phyloP scores from a whole-genome alignment of 2,113 vertebrate species.

The Boulengeromyrus knoepffleri region DNA sequence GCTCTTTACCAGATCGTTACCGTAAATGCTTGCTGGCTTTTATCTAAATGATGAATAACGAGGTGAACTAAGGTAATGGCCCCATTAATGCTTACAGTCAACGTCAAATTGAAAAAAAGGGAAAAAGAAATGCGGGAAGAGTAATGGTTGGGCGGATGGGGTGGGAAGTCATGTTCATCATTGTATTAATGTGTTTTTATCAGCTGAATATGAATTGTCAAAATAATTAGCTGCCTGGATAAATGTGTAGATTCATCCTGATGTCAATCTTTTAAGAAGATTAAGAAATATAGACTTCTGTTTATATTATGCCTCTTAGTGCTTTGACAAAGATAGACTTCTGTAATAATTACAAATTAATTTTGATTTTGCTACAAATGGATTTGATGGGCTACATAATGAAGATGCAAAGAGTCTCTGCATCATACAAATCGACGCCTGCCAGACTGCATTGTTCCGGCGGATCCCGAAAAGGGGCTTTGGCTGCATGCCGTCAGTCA shows the following conservation, averaged over 20 bases:
- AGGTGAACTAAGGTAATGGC: background rate
- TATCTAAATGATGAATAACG: background rate
- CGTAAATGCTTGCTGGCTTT: constrained; percentile 8
- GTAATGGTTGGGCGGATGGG: background rate
- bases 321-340: constrained; percentile 6
- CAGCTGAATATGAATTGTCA: background rate
- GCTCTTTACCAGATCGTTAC: background rate
- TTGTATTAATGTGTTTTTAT: background rate
- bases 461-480: background rate
- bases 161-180: background rate
- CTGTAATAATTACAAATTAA: background rate
- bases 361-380: constrained; percentile 8
- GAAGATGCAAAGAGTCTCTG: background rate
- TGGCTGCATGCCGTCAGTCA: constrained; percentile 24
- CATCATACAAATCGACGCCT: background rate
- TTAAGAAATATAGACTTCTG: background rate
- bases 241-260: background rate
- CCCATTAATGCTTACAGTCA: constrained; percentile 7
- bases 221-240: constrained; percentile 6
- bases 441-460: background rate
- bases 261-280: constrained; percentile 10
- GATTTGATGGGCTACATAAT: constrained; percentile 11
- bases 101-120: background rate
- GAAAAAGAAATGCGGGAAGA: background rate
- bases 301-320: background rate